Evolutionary conservation across 2,797 vertebrate species (phyloP).

Genomic region (Anas bahamensis): DNA sequence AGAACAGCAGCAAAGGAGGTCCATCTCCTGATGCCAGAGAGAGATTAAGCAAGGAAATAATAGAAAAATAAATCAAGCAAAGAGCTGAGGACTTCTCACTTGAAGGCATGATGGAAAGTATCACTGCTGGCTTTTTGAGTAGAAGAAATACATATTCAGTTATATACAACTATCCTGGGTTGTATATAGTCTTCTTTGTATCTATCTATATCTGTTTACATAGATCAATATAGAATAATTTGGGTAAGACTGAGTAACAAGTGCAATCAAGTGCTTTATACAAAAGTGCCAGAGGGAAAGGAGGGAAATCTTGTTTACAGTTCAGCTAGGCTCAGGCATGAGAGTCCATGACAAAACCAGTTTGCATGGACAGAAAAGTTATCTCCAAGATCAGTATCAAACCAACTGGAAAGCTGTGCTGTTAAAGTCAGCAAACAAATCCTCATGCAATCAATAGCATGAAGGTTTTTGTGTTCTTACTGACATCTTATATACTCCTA

Average conservation of each 20-base stretch:
- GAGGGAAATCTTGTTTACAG: constrained; percentile 11
- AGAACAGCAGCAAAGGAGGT: neutral
- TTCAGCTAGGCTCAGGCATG: neutral
- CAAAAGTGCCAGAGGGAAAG: neutral
- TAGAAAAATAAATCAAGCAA: neutral
- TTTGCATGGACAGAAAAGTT: neutral
- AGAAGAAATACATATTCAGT: neutral
- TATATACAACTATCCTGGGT: neutral
- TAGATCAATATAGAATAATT: neutral
- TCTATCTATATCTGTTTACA: neutral
- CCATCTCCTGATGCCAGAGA: neutral
- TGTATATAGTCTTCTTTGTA: neutral
- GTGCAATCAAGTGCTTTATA: neutral
- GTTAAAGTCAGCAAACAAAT: neutral
- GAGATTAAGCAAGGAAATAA: neutral
- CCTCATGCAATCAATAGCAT: neutral
- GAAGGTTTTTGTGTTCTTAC: neutral
- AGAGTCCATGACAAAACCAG: neutral
- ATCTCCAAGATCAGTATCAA: neutral
- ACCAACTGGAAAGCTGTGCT: neutral
- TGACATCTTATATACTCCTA: neutral
- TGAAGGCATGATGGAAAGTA: neutral
- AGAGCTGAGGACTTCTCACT: neutral
- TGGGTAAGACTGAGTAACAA: neutral
- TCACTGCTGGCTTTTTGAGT: neutral